phyloP scores from a whole-genome alignment of 2,888 invertebrate species.

The Synergus laeviventris region DNA sequence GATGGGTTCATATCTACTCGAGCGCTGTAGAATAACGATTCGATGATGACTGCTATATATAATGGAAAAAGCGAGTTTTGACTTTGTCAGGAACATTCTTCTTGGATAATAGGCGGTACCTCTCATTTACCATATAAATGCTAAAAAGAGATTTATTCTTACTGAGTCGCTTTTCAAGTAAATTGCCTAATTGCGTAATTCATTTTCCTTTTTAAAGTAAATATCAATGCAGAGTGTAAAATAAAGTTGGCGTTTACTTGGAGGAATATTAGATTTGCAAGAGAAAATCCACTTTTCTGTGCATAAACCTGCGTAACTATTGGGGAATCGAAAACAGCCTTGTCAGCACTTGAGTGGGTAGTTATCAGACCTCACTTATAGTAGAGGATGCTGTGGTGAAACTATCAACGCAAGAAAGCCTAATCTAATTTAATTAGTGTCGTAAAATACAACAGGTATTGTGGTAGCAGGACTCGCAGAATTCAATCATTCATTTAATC shows the following conservation, averaged over 20 bases:
- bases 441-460: neutral
- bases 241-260: neutral
- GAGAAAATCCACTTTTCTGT: neutral
- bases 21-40: conserved; percentile 23
- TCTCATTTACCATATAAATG: neutral
- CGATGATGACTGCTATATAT: conserved; percentile 19
- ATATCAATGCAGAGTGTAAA: neutral
- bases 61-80: neutral
- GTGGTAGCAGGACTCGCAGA: neutral
- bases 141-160: neutral
- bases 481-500: neutral
- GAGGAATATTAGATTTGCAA: neutral
- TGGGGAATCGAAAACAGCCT: conserved; percentile 2
- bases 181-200: neutral
- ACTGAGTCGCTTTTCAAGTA: neutral
- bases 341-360: conserved; percentile 4
- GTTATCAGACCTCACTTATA: neutral
- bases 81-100: neutral
- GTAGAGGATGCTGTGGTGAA: neutral
- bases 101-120: neutral
- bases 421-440: neutral
- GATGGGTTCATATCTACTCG: conserved; percentile 31
- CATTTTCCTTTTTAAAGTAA: neutral
- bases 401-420: neutral
- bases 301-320: neutral